Evolutionary conservation across 2,113 vertebrate genomes (phyloP).

Genomic region (Myiopsitta monachus): DNA sequence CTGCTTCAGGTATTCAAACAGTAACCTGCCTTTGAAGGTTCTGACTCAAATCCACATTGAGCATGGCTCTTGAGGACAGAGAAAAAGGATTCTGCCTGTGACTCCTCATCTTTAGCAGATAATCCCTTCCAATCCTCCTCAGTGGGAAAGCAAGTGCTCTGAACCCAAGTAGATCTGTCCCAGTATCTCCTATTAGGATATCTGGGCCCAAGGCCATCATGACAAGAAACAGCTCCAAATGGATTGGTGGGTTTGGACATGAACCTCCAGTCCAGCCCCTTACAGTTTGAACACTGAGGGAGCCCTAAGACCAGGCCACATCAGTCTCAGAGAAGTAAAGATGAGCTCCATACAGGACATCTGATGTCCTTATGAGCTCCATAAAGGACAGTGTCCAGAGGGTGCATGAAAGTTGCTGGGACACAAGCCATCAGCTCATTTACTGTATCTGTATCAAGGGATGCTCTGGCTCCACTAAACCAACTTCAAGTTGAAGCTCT

Average conservation of each 20-base stretch:
- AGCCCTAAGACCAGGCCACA: not conserved
- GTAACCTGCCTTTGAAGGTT: not conserved
- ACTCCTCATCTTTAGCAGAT: not conserved
- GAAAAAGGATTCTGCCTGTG: not conserved
- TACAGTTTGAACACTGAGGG: not conserved
- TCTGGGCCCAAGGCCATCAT: not conserved
- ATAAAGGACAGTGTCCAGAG: not conserved
- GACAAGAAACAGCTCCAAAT: not conserved
- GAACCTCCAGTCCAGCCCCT: not conserved
- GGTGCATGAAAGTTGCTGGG: not conserved
- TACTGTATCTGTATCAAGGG: not conserved
- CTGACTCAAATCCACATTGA: not conserved
- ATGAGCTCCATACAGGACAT: not conserved
- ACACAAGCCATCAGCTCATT: not conserved
- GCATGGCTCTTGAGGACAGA: not conserved
- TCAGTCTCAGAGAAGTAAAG: not conserved
- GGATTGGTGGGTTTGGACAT: not conserved
- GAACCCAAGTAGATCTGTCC: not conserved
- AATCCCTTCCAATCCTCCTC: not conserved
- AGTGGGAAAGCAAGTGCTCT: not conserved
- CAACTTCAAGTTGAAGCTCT: not conserved
- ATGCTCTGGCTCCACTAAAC: not conserved
- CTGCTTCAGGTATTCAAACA: not conserved
- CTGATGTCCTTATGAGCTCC: not conserved
- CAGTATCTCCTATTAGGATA: not conserved